A percentile compares a stretch with the other conserved stretches of the same genome.
These are phyloP conservation scores for Rhincodon typus DNA, from an alignment of 2,797 vertebrate species.

Conservation along the genomic window DNA sequence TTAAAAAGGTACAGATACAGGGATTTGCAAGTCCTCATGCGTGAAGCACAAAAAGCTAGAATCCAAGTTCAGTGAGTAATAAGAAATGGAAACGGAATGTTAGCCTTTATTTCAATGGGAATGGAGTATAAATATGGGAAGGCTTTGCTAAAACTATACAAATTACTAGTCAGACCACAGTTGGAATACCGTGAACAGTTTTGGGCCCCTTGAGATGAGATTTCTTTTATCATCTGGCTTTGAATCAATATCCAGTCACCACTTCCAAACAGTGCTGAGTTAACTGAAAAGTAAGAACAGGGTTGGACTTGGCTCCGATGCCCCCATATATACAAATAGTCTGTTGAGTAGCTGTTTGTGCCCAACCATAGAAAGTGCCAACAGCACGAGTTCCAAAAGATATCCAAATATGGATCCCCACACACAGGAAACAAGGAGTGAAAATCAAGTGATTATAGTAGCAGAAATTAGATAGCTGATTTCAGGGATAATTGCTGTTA, in stretches of 20 bases:
- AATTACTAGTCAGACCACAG: too few species aligned
- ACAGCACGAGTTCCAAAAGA: neutral
- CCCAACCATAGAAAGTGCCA: neutral
- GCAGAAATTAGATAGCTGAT: neutral
- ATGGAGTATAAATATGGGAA: too few species aligned
- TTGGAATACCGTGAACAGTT: too few species aligned
- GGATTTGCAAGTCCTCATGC: too few species aligned
- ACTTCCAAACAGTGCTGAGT: neutral
- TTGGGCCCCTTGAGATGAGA: too few species aligned
- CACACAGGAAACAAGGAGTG: neutral
- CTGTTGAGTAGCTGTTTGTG: neutral
- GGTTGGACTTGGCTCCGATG: neutral
- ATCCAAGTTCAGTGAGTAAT: too few species aligned
- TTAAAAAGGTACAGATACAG: too few species aligned
- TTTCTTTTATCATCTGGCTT: neutral
- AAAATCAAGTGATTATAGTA: neutral
- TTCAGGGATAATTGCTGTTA: neutral
- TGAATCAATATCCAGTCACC: neutral
- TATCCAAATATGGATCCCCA: neutral
- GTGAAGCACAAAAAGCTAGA: too few species aligned
- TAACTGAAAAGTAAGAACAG: neutral
- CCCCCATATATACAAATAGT: neutral
- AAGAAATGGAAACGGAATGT: too few species aligned
- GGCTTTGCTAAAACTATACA: too few species aligned
- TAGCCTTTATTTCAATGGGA: too few species aligned